These are phyloP conservation scores for Cassiopea xamachana DNA, from an alignment of 30 jellyfish, hydroid and myxozoan genomes.

Conservation along the genomic window DNA sequence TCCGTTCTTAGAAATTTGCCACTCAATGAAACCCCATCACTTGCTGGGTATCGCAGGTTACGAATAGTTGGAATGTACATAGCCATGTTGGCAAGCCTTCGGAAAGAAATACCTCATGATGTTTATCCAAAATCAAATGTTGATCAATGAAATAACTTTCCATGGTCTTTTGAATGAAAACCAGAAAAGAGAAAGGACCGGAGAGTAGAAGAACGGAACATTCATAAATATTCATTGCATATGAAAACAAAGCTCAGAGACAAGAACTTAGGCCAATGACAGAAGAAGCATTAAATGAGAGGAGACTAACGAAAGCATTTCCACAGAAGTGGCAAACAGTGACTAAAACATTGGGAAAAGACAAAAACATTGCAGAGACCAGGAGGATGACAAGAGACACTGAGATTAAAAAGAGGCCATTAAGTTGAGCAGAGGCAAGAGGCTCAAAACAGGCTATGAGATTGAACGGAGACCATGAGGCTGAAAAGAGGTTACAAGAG, in stretches of 20 bases:
- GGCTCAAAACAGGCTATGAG: too few relatives aligned
- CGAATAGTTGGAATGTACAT: constrained; percentile 30
- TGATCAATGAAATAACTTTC: too few relatives aligned
- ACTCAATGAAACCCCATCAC: neutral
- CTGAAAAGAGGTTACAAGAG: neutral
- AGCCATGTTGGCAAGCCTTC: constrained; percentile 4
- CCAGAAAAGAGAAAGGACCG: neutral
- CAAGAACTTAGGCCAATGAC: too few relatives aligned
- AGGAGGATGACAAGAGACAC: neutral
- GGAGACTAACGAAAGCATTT: too few relatives aligned
- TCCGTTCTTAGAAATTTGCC: neutral
- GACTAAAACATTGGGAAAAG: neutral
- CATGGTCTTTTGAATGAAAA: too few relatives aligned
- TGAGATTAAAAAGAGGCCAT: too few relatives aligned
- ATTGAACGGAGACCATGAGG: too few relatives aligned
- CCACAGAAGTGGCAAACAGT: neutral
- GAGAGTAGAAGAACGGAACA: neutral
- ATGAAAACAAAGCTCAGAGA: too few relatives aligned
- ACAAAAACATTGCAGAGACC: neutral
- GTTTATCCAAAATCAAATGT: too few relatives aligned
- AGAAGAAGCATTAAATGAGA: too few relatives aligned
- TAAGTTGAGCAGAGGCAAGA: too few relatives aligned
- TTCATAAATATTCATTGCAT: too few relatives aligned
- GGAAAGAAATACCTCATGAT: neutral
- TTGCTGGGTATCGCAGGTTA: constrained; percentile 7